Conservation (phyloP, 2,888 invertebrate species). For the Dorcus hopei region DNA sequence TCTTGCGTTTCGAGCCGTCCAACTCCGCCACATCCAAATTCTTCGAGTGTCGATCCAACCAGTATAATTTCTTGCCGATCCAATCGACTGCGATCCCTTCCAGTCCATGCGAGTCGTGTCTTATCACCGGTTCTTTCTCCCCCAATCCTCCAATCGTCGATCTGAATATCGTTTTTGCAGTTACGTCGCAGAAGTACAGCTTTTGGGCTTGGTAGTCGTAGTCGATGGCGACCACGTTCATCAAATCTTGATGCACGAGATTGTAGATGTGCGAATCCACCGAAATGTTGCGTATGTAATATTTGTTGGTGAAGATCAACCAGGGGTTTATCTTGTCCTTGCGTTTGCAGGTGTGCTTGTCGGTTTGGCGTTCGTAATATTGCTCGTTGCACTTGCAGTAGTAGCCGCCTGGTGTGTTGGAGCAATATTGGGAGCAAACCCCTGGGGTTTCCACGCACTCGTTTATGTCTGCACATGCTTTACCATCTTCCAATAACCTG, state of each 20-base stretch:
- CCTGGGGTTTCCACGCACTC: slow-evolving; percentile 86
- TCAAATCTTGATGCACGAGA: slow-evolving; percentile 88
- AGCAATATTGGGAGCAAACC: slow-evolving; percentile 92
- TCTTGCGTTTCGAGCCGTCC: slow-evolving; percentile 87
- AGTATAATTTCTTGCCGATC: slow-evolving; percentile 93
- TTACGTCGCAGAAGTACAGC: slow-evolving; percentile 95
- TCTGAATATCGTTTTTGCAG: slow-evolving; percentile 89
- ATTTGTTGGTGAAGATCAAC: slow-evolving; percentile 94
- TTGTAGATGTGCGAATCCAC: slow-evolving; percentile 82
- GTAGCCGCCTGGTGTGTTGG: slow-evolving; percentile 91
- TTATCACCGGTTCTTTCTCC: slow-evolving; percentile 77
- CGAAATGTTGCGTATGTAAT: slow-evolving; percentile 95
- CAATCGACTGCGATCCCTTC: slow-evolving; percentile 97
- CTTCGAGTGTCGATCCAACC: slow-evolving; percentile 93
- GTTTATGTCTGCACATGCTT: slow-evolving; percentile 88
- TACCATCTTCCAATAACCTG: slow-evolving; percentile 76
- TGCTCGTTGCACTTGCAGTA: slow-evolving; percentile 94
- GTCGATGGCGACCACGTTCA: slow-evolving; percentile 95
- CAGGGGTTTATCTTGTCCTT: slow-evolving; percentile 78
- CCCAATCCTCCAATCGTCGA: slow-evolving; percentile 61
- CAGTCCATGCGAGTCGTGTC: slow-evolving; percentile 93
- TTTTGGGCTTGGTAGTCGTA: slow-evolving; percentile 82
- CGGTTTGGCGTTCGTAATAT: slow-evolving; percentile 81
- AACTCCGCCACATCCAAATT: slow-evolving; percentile 94
- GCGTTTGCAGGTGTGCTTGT: slow-evolving; percentile 88